Percentiles rank a stretch among this genome's conserved stretches.
phyloP scores from a whole-genome alignment of 1,140 invertebrate genomes.

The Heliothis subflexa region DNA sequence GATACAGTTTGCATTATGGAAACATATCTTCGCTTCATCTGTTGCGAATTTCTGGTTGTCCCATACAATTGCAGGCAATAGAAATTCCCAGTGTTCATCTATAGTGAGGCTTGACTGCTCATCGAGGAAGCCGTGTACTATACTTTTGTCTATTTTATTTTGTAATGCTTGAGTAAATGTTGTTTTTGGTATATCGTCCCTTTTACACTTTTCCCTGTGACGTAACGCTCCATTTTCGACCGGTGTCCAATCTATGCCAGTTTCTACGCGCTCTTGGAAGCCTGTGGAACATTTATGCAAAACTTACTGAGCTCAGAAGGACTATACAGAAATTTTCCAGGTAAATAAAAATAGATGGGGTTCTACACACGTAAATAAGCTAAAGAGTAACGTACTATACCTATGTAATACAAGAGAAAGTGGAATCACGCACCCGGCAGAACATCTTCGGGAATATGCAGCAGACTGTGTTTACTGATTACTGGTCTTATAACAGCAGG shows the following conservation, averaged over 20 bases:
- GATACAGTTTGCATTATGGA: constrained; percentile 67
- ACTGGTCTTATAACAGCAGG: constrained; percentile 58
- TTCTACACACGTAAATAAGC: no score
- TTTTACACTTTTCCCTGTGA: constrained; percentile 59
- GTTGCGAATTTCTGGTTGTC: constrained; percentile 76
- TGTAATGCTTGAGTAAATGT: constrained; percentile 69
- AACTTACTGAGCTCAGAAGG: neutral
- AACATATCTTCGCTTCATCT: constrained; percentile 74
- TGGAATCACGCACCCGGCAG: constrained; percentile 60
- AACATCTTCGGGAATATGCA: constrained; percentile 67
- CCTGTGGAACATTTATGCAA: constrained; percentile 55
- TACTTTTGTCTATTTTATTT: constrained; percentile 73
- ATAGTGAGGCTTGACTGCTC: constrained; percentile 67
- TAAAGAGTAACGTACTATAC: no score
- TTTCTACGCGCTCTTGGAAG: constrained; percentile 74
- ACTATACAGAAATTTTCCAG: no score
- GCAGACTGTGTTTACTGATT: constrained; percentile 72
- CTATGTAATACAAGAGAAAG: neutral
- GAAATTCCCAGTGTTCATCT: constrained; percentile 74
- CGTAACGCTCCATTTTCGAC: constrained; percentile 61
- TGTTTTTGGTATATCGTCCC: constrained; percentile 55
- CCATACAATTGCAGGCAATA: constrained; percentile 74
- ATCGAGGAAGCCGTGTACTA: constrained; percentile 70
- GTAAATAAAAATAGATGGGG: neutral
- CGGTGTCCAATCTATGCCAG: constrained; percentile 73